phyloP scores from a whole-genome alignment of 2,888 invertebrate genomes.

The Megalurothrips usitatus region DNA sequence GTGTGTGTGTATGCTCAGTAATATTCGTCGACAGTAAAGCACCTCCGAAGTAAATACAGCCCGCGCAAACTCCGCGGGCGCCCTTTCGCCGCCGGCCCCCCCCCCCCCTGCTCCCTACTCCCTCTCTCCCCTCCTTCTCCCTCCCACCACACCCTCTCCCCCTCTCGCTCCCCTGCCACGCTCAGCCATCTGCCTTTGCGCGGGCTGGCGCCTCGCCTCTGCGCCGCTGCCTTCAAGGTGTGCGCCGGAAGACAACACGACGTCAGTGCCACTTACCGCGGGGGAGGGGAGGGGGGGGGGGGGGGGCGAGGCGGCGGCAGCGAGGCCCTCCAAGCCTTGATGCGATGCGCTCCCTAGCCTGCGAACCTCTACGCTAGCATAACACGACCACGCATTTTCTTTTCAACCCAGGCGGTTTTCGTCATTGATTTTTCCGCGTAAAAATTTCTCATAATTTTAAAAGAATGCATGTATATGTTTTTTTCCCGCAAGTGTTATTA shows the following conservation, averaged over 20 bases:
- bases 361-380: too few species aligned
- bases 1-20: constrained; percentile 2
- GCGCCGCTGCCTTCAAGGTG: too few species aligned
- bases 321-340: background rate
- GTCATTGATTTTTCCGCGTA: too few species aligned
- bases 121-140: background rate
- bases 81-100: background rate
- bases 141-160: background rate
- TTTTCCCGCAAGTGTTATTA: too few species aligned
- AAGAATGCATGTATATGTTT: too few species aligned
- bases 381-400: too few species aligned
- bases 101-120: background rate
- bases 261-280: too few species aligned
- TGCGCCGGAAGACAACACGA: too few species aligned
- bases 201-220: background rate
- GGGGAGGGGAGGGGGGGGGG: background rate
- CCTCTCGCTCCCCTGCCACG: background rate
- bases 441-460: too few species aligned
- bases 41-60: constrained; percentile 9
- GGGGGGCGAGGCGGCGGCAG: background rate
- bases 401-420: too few species aligned
- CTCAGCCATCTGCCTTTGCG: background rate
- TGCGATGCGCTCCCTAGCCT: background rate
- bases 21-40: constrained; percentile 24
- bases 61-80: background rate